Base-by-base conservation (phyloP, 2,888 invertebrate species). In the Zele albiditarsus region DNA sequence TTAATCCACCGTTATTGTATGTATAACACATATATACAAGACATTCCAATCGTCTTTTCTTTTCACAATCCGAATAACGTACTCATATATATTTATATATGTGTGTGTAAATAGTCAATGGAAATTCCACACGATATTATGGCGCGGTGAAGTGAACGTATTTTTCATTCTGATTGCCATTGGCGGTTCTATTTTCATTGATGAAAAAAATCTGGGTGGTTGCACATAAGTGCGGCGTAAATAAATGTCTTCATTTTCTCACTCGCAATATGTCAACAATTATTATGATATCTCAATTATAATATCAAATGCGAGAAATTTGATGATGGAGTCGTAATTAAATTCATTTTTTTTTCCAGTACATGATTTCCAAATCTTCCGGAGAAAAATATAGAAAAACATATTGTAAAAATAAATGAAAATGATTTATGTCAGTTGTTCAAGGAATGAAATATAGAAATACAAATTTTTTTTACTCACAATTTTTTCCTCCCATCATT, bases 1-100 rank as follows among this genome's bases (percentile, higher is more conserved):
- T 66, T 62, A 66, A 74, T 65, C 31, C 62, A 73, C 46, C 73
- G 63, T 63, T 63, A 63, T 33, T 53, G 53, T 53, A 5, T 20
- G 4, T 53, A 53, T 53, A 53, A 53, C n/a, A n/a, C n/a, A 53
- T 53, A 53, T 53, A 53, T 20, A 53, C 49, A 71, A 49, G 23
- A 66, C 57, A 73, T 73, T 73, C 73, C 73, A 49, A 73, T 73
- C 46, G 38, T 60, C 10, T 67, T 67, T 63, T 63, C 49, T 53
- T 53, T 53, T 53, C 53, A 8, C 53, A n/a, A 53, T n/a, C n/a
- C 53, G 20, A 20, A 53, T 53, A 53, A 53, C 53, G 53, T 53
- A 53, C 53, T 53, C 20, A 53, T 53, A 10, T 20, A 10, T 53
- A 53, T 20, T n/a, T n/a, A 46, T 46, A 33, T 33, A 46, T 8